Evolutionary conservation across 1,140 invertebrate genomes (phyloP), one percentile per base, ranked within the genome.

Genomic region (Oryzaephilus surinamensis): DNA sequence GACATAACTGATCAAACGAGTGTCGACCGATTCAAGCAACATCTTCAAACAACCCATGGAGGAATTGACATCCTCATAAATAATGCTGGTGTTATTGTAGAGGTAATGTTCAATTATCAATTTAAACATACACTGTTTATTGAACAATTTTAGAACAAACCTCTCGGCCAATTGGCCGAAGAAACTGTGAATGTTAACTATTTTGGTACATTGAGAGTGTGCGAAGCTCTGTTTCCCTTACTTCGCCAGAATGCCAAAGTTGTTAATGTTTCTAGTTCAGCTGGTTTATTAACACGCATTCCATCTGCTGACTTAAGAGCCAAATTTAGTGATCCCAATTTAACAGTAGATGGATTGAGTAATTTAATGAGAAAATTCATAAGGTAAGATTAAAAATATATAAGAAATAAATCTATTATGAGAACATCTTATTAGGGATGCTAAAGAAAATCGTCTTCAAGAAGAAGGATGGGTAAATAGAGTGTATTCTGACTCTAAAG

Each of bases 221-320:
- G 78, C 47, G 60, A 79, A 6, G 61, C 62, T 20, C 52, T 88
- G 2, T 81, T 84, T 55, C 81, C 83, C 6, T 45, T 87, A 4
- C 59, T 88, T 4, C 59, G 68, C 21, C 60, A 73, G 23, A 72
- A 78, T 50, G 81, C 76, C 4, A 70, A 77, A 58, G 78, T 89
- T 14, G 76, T 84, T 0, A 81, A 85, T 61, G 39, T 89, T 0
- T 85, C 81, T 1, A 86, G 83, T 61, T 72, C 71, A 17, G 50
- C 46, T 4, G 81, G 81, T 13, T 73, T 73, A 53, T 55, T 80
- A 14, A 64, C 57, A 12, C 54, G 52, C 32, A 74, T 73, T 54
- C 72, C 73, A 5, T 73, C 69, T 32, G 48, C 62, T 30, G 60
- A 63, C 18, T 53, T 78, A 2, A 63, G 68, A 32, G 57, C 66